Conservation (phyloP, 2,797 vertebrate genomes). For the Mus minutoides region DNA sequence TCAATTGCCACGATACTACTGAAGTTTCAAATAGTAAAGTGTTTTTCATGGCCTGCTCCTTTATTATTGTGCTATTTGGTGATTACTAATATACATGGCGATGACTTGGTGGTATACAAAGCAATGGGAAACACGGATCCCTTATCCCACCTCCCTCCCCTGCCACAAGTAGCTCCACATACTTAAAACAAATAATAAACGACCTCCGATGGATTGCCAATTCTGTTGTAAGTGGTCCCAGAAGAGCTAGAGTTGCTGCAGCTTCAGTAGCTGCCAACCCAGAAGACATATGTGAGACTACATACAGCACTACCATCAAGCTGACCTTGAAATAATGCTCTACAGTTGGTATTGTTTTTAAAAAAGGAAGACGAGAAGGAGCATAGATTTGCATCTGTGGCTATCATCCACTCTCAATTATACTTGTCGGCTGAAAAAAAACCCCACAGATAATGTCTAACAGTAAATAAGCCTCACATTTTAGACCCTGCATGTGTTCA, state of each 20-base stretch:
- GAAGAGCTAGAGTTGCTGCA: constrained; percentile 53
- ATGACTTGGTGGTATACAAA: constrained; percentile 35
- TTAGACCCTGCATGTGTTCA: constrained; percentile 26
- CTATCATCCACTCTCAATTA: constrained; percentile 50
- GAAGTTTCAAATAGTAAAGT: constrained; percentile 62
- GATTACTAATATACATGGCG: constrained; percentile 23
- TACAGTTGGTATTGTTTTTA: neutral
- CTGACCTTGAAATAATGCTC: constrained; percentile 61
- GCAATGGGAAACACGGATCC: constrained; percentile 49
- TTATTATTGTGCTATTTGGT: neutral
- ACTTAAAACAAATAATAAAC: constrained; percentile 68
- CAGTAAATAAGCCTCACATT: constrained; percentile 26
- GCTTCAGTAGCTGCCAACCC: constrained; percentile 60
- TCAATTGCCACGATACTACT: constrained; percentile 50
- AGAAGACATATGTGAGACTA: constrained; percentile 67
- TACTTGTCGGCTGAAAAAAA: neutral
- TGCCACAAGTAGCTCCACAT: constrained; percentile 59
- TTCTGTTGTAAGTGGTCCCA: constrained; percentile 61
- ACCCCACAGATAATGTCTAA: constrained; percentile 24
- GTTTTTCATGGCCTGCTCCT: neutral
- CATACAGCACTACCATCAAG: constrained; percentile 24
- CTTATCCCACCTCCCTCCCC: neutral
- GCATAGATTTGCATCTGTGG: constrained; percentile 15
- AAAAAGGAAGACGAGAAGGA: constrained; percentile 30
- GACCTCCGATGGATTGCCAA: constrained; percentile 58